Percentiles rank a stretch among this genome's conserved stretches.
Evolutionary conservation across 2,113 vertebrate genomes (phyloP).

Genomic region (Haliaeetus leucogaster): DNA sequence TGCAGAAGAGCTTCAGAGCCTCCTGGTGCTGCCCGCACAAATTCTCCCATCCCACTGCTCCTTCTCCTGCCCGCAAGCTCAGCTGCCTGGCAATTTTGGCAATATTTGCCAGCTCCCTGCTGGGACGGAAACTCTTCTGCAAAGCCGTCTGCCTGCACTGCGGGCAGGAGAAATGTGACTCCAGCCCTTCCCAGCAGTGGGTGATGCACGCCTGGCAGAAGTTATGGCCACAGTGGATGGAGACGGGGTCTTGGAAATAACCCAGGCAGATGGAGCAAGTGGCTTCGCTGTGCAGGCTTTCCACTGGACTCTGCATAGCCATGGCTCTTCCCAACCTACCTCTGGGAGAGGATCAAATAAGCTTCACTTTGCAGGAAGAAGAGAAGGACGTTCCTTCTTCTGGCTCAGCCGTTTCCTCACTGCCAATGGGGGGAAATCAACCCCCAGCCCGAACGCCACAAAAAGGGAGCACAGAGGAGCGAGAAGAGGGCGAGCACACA

Average conservation of each 20-base stretch:
- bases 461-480: rapidly evolving
- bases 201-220: slow-evolving; percentile 67
- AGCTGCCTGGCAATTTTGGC: slow-evolving; percentile 76
- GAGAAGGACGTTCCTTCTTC: neutral
- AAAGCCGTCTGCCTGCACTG: slow-evolving; percentile 60
- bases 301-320: neutral
- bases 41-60: neutral
- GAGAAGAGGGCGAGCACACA: rapidly evolving
- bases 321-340: neutral
- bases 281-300: slow-evolving; percentile 48
- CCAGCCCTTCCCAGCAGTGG: slow-evolving; percentile 44
- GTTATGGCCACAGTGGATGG: slow-evolving; percentile 68
- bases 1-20: slow-evolving; percentile 82
- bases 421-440: neutral
- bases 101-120: slow-evolving; percentile 80
- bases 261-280: slow-evolving; percentile 68
- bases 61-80: neutral
- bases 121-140: slow-evolving; percentile 66
- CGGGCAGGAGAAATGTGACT: slow-evolving; percentile 29
- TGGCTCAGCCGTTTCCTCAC: neutral
- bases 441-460: rapidly evolving
- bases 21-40: slow-evolving; percentile 76
- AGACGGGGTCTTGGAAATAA: slow-evolving; percentile 66
- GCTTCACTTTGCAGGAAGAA: neutral
- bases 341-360: neutral